These are phyloP conservation scores for Odontothrips loti DNA, from an alignment of 2,888 invertebrate species.

Conservation along the genomic window DNA sequence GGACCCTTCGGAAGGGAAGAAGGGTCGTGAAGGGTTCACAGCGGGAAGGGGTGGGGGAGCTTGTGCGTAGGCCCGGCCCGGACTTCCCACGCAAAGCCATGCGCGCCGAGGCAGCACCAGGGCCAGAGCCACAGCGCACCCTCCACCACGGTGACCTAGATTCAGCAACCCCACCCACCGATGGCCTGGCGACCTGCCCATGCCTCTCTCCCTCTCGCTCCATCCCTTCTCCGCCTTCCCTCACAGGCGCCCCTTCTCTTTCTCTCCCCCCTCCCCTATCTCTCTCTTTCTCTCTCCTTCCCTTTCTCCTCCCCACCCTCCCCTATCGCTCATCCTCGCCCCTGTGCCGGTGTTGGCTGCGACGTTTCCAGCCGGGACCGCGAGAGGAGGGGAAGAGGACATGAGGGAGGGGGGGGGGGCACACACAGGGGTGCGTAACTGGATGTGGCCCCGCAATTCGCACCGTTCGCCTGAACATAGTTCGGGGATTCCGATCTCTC, in stretches of 20 bases:
- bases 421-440: neutral
- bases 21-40: no score
- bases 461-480: no score
- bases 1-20: no score
- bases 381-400: neutral
- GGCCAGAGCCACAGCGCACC: neutral
- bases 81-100: no score
- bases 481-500: no score
- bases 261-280: neutral
- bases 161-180: neutral
- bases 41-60: no score
- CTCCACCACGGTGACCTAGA: constrained; percentile 10
- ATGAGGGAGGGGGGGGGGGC: neutral
- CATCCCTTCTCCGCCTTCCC: neutral
- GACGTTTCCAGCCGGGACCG: neutral
- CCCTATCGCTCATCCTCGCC: neutral
- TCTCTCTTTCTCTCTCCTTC: neutral
- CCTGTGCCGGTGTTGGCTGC: neutral
- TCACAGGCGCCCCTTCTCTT: neutral
- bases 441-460: no score
- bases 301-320: neutral
- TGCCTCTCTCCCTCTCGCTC: neutral
- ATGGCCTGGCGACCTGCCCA: no score
- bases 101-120: no score
- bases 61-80: no score